Base-by-base conservation (phyloP, 2,113 vertebrate species). In the Pseudorhombus dupliciocellatus region DNA sequence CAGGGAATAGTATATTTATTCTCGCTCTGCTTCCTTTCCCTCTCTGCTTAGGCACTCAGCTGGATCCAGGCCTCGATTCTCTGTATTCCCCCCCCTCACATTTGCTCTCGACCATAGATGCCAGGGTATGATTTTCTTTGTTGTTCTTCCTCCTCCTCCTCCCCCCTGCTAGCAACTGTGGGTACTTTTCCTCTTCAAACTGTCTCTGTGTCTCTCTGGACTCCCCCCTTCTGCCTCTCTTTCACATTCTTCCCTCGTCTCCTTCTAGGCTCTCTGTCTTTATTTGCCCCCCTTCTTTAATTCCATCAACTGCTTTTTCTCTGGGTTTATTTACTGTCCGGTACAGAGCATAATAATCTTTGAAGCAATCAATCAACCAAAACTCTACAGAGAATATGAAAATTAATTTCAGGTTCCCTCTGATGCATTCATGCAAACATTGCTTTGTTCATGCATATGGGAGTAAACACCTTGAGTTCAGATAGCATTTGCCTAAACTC, bases 131-230 rank as follows among this genome's bases (percentile, higher is more conserved):
- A 76, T 79, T 68, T 51, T 70, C 79, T 84, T 76, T 83, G 70
- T 82, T 87, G 76, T 84, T 82, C 55, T 68, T 84, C 75, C 80
- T 81, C 78, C 75, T 61, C 80, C 87, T 69, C 84, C 40, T 37
- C 72, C 86, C 63, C 82, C 70, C 86, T 81, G 76, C 66, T 64
- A 57, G 69, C 56, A 73, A 72, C 77, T 80, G 75, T 65, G 68
- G 79, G 68, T 86, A 75, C 34, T 87, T 79, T 89, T 64, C 82
- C 79, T 86, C 72, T 73, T 88, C 79, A 85, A 68, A 69, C 77
- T 31, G 64, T 70, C 73, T 68, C 69, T 55, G 56, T 11, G 57
- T 84, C 64, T 87, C 66, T 68, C 69, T 40, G 54, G 84, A 85
- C 73, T 67, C 21, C 42, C 53, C 68, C 54, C 22, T 44, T 53